phyloP scores from a whole-genome alignment of 2,888 invertebrate species.

The Cantharis flavilabris region DNA sequence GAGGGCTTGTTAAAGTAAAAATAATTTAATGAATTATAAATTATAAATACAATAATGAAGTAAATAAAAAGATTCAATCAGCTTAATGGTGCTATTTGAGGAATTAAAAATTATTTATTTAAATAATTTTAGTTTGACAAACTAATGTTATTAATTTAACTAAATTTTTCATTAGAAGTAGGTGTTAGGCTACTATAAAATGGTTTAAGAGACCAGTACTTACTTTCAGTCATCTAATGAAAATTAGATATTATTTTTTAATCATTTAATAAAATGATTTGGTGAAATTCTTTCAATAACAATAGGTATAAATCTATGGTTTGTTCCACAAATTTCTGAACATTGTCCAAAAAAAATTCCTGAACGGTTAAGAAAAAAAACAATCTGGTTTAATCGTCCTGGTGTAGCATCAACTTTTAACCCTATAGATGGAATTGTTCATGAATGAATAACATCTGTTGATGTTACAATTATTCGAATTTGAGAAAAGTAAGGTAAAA shows the following conservation, averaged over 20 bases:
- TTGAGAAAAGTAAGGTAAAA: constrained; percentile 54
- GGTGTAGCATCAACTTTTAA: constrained; percentile 7
- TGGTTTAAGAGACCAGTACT: constrained; percentile 75
- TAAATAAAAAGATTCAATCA: constrained; percentile 56
- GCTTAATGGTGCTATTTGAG: constrained; percentile 69
- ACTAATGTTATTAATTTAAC: constrained; percentile 64
- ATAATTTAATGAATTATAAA: constrained; percentile 62
- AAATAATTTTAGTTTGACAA: constrained; percentile 71
- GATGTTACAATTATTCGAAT: not conserved
- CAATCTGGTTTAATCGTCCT: constrained; percentile 63
- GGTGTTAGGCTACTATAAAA: constrained; percentile 64
- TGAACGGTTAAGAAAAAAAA: constrained; percentile 64
- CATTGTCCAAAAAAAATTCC: constrained; percentile 77
- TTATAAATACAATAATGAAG: constrained; percentile 54
- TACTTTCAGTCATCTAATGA: constrained; percentile 72
- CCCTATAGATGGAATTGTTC: not conserved
- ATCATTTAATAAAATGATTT: constrained; percentile 64
- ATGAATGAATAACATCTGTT: constrained; percentile 5
- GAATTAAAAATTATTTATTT: constrained; percentile 66
- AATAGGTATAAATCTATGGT: constrained; percentile 82
- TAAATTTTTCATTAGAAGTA: constrained; percentile 67
- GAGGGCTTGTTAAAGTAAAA: constrained; percentile 52
- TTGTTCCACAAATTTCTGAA: constrained; percentile 81
- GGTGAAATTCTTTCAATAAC: constrained; percentile 63
- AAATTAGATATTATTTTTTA: constrained; percentile 48